Evolutionary conservation across 2,113 vertebrate genomes (phyloP), one percentile per base, ranked within the genome.

Genomic region (Callithrix jacchus): DNA sequence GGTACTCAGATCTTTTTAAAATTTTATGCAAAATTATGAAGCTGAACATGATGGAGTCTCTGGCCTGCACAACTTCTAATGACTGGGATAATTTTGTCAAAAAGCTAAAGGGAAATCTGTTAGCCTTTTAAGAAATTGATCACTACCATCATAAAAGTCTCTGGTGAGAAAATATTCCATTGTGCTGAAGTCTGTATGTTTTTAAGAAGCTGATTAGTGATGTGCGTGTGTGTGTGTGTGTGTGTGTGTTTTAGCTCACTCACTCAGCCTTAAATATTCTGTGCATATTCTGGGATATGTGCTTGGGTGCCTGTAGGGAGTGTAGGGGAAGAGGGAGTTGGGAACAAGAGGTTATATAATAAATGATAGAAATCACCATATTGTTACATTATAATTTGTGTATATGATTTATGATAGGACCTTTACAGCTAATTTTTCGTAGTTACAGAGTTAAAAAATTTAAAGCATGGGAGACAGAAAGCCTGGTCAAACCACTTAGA

Each of bases 51-150:
- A 30, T 87, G 2, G 32, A 68, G 49, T 92, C 66, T 89, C 76
- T 77, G 80, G 68, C 1, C 52, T 89, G 35, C 52, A 0, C 0
- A 88, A 95, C 92, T 97, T 95, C 85, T 86, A 58, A 97, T 96
- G 87, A 86, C 83, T 0, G 4, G 88, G 80, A 95, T 97, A 58
- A 96, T 98, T 96, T 81, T 96, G 80, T 97, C 97, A 93, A 93
- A 95, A 98, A 94, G 13, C 66, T 96, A 77, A 96, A 73, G 54
- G 89, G 95, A 97, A 32, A 95, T 97, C 47, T 97, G 85, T 81
- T 98, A 97, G 97, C 92, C 82, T 97, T 97, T 93, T 73, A 97
- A 95, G 17, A 97, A 94, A 95, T 96, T 97, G 71, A 96, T 94
- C 16, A 23, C 81, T 47, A 66, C 66, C 58, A 94, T 87, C 25